Conservation (phyloP, 2,797 vertebrate species). For the Lycodopsis pacificus region DNA sequence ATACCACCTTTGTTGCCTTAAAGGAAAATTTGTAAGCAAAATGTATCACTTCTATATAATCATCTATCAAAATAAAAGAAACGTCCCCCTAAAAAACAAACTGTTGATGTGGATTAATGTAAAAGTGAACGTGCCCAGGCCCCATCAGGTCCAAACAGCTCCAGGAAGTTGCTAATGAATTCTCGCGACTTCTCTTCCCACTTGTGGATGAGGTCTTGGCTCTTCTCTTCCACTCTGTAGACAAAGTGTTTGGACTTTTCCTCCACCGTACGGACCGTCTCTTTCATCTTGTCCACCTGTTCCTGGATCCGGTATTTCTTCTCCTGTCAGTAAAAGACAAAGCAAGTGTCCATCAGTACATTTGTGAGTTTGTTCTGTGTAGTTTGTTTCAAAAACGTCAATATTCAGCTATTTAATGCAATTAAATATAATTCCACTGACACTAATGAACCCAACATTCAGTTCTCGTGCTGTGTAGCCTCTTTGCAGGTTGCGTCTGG, state of each 20-base stretch:
- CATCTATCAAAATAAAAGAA: neutral
- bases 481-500: conserved; percentile 94
- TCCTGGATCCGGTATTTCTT: conserved; percentile 97
- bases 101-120: neutral
- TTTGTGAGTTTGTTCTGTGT: neutral
- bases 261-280: conserved; percentile 96
- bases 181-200: conserved; percentile 99
- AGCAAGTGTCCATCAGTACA: neutral
- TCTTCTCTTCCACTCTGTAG: conserved; percentile 96
- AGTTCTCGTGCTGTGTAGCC: conserved; percentile 97
- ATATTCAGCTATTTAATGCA: neutral
- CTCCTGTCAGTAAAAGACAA: conserved; percentile 82
- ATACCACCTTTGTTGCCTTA: neutral
- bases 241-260: conserved; percentile 98
- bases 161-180: conserved; percentile 96
- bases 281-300: conserved; percentile 98
- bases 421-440: conserved; percentile 72
- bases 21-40: neutral
- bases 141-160: conserved; percentile 96
- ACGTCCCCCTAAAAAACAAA: neutral
- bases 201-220: conserved; percentile 97
- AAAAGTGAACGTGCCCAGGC: conserved; percentile 89
- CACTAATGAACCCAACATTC: conserved; percentile 97
- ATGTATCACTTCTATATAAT: neutral
- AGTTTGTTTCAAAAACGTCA: neutral